phyloP scores from a whole-genome alignment of 2,113 vertebrate species.

The Carassius gibelio region DNA sequence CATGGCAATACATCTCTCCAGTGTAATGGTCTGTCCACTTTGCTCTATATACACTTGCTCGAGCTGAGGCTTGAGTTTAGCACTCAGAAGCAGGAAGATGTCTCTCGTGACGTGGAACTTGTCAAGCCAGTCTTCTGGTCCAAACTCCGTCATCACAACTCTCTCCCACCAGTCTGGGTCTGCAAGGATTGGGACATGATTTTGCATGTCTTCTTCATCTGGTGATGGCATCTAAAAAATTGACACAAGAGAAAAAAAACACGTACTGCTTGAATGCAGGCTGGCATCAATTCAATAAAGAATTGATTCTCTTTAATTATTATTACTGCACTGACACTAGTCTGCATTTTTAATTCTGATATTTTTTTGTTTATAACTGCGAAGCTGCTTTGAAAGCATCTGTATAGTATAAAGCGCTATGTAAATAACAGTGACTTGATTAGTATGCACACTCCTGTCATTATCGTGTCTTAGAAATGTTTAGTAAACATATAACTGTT shows the following conservation, averaged over 20 bases:
- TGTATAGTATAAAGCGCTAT: too few relatives aligned
- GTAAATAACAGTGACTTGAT: neutral
- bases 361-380: too few relatives aligned
- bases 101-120: slow-evolving; percentile 76
- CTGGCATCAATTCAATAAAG: too few relatives aligned
- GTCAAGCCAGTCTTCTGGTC: slow-evolving; percentile 75
- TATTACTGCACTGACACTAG: neutral
- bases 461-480: neutral
- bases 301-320: neutral
- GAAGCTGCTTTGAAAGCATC: too few relatives aligned
- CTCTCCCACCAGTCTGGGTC: slow-evolving; percentile 71
- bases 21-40: slow-evolving; percentile 60
- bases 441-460: neutral
- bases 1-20: slow-evolving; percentile 74
- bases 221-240: slow-evolving; percentile 12
- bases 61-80: slow-evolving; percentile 68
- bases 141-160: slow-evolving; percentile 73
- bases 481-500: neutral
- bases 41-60: slow-evolving; percentile 52
- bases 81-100: slow-evolving; percentile 72
- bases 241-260: neutral
- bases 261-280: neutral
- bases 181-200: slow-evolving; percentile 25
- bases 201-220: slow-evolving; percentile 19
- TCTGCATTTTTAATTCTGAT: too few relatives aligned